Evolutionary conservation across 2,888 invertebrate genomes (phyloP), one percentile per base, ranked within the genome.

Genomic region (Acronicta psi): DNA sequence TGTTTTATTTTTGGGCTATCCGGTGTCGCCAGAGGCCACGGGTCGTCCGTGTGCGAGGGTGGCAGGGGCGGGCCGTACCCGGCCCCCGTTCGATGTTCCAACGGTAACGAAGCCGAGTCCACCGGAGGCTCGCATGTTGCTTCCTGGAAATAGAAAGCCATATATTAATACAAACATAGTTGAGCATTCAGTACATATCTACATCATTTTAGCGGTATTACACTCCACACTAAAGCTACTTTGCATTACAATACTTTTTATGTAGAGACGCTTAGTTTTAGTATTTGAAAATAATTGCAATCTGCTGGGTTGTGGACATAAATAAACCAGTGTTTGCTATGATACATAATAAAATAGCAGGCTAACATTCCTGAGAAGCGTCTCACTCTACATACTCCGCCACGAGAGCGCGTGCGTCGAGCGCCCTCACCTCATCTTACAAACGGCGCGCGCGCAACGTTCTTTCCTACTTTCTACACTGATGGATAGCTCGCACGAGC

Each of bases 1-100:
- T 98, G 97, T 91, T 98, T 98, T 81, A 98, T 98, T 91, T 98
- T 98, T 0, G 98, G 98, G 91, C 98, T 98, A 85, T 98, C 98
- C 17, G 98, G 97, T 44, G 97, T 96, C 42, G 97, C 96, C 73
- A 98, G 91, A 0, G 98, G 98, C 98, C 98, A 98, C 57, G 97
- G 96, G 83, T 98, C 98, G 77, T 98, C 97, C 18, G 96, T 94
- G 55, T 94, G 95, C 77, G 88, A 91, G 76, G 93, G 89, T 9
- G 95, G 92, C 38, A 95, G 91, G 29, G 97, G 96, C 53, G 97
- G 96, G 17, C 97, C 97, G 86, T 97, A 96, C 51, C 97, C 97
- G 50, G 97, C 97, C 44, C 96, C 96, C 42, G 96, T 95, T 87
- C 97, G 95, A 91, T 97, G 97, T 90, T 97, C 97, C 80, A 97